Evolutionary conservation across 1,140 invertebrate genomes (phyloP).

Genomic region (Sesamia nonagrioides): DNA sequence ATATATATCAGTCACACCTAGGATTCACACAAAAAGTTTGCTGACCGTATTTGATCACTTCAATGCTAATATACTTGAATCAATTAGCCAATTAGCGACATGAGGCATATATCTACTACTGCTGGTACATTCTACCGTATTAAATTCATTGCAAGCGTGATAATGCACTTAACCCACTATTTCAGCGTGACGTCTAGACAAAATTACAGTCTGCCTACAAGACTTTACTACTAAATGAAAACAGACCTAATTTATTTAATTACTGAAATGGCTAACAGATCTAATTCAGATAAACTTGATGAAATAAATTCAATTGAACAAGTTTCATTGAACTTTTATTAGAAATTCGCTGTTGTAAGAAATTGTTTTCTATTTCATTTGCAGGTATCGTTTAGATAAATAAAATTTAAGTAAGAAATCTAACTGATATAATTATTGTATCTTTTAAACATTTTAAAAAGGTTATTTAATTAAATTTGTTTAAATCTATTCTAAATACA

Average conservation of each 20-base stretch:
- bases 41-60: not conserved
- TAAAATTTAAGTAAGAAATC: not conserved
- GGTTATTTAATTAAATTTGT: too few relatives aligned
- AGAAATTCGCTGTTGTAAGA: not conserved
- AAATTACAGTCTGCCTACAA: not conserved
- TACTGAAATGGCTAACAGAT: not conserved
- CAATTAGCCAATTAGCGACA: not conserved
- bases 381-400: not conserved
- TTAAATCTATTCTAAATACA: too few relatives aligned
- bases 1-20: too few relatives aligned
- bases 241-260: constrained; percentile 20
- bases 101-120: not conserved
- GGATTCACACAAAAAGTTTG: not conserved
- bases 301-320: constrained; percentile 24
- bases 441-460: too few relatives aligned
- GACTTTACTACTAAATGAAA: constrained; percentile 6
- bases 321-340: not conserved
- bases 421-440: too few relatives aligned
- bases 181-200: not conserved
- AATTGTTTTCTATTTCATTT: constrained; percentile 1
- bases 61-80: not conserved
- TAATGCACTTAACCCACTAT: constrained; percentile 4
- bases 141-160: not conserved
- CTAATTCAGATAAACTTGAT: constrained; percentile 11
- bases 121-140: not conserved